Percentiles rank a stretch among this genome's conserved stretches.
These are phyloP conservation scores for Tragopan temminckii DNA, from an alignment of 2,797 vertebrate genomes.

Conservation along the genomic window DNA sequence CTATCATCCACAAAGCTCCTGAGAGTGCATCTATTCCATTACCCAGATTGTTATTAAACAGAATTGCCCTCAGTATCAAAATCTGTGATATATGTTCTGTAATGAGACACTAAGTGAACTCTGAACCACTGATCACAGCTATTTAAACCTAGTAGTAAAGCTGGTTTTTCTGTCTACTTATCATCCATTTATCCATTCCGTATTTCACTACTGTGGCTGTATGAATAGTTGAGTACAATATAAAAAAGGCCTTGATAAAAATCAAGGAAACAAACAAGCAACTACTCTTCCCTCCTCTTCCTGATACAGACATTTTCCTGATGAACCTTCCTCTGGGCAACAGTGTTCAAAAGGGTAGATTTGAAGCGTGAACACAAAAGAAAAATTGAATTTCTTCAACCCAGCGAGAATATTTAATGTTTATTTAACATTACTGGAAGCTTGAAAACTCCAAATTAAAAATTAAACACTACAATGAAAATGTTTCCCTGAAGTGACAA, in stretches of 20 bases:
- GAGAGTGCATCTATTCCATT: neutral
- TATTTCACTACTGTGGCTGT: neutral
- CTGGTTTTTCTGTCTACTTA: neutral
- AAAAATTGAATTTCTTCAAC: neutral
- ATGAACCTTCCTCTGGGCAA: neutral
- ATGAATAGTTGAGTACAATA: fast-evolving
- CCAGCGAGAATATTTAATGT: neutral
- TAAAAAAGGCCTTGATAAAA: neutral
- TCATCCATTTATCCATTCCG: neutral
- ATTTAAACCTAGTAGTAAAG: neutral
- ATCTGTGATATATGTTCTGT: fast-evolving
- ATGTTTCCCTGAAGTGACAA: neutral
- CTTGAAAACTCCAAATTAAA: neutral
- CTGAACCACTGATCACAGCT: neutral
- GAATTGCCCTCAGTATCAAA: neutral
- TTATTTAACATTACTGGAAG: neutral
- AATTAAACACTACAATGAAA: neutral
- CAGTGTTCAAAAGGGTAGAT: neutral
- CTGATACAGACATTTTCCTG: neutral
- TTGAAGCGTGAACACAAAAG: neutral
- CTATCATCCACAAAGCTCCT: neutral
- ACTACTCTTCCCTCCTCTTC: neutral
- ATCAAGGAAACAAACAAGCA: neutral
- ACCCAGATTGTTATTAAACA: fast-evolving
- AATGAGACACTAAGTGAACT: neutral